Conservation (phyloP, 2,113 vertebrate genomes). For the Pogona vitticeps region DNA sequence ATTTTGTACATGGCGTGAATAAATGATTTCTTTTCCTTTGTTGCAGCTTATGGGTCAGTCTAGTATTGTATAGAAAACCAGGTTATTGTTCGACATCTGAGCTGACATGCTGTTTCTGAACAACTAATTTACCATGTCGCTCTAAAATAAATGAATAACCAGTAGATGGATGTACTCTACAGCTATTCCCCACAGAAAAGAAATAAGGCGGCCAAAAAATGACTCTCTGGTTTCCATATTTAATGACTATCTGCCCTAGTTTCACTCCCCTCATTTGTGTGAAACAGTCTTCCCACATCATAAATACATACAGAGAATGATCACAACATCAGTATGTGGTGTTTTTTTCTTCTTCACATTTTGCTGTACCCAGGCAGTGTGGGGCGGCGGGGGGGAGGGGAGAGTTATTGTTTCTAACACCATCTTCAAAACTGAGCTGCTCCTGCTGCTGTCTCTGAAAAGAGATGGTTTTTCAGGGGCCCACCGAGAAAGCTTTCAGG, state of each 20-base stretch:
- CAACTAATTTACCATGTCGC: background rate
- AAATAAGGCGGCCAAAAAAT: background rate
- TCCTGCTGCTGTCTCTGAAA: too few species aligned
- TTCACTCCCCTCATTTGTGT: background rate
- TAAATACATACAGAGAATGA: background rate
- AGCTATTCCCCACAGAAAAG: background rate
- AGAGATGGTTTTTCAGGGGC: background rate
- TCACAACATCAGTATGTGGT: background rate
- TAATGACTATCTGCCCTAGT: slow-evolving; percentile 3
- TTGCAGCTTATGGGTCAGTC: background rate
- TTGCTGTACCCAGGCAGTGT: background rate
- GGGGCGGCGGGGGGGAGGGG: background rate
- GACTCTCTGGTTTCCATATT: background rate
- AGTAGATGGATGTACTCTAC: background rate
- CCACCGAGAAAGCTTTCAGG: background rate
- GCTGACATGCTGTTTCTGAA: background rate
- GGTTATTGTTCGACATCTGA: background rate
- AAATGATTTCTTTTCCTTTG: background rate
- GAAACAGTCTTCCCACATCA: background rate
- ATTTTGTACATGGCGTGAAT: background rate
- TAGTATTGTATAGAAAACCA: background rate
- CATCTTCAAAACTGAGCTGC: background rate
- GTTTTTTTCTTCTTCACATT: background rate
- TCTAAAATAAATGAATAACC: background rate
- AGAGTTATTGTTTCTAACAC: background rate